Conservation (phyloP, 2,888 invertebrate species). For the Ennomos fuscantarius region DNA sequence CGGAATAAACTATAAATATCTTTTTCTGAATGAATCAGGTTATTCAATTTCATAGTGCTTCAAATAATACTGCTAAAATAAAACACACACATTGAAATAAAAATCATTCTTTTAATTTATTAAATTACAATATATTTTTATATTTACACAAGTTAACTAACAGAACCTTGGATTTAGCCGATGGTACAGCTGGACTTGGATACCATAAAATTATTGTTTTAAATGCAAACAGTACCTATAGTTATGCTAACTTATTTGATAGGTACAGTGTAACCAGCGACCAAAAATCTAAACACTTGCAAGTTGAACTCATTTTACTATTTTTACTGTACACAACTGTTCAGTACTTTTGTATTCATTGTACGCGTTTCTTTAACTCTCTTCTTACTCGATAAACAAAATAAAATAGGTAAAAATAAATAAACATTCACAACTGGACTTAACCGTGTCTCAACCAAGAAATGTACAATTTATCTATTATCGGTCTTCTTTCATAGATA, state of each 20-base stretch:
- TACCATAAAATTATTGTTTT: conserved; percentile 16
- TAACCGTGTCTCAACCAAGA: too few species aligned
- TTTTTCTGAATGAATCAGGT: too few species aligned
- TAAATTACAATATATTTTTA: conserved; percentile 63
- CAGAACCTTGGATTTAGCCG: conserved; percentile 44
- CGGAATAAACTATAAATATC: too few species aligned
- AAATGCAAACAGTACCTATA: conserved; percentile 28
- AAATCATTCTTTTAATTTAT: conserved; percentile 76
- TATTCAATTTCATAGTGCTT: too few species aligned
- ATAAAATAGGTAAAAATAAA: not conserved
- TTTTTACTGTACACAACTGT: conserved; percentile 11
- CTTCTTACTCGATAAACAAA: not conserved
- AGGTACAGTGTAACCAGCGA: conserved; percentile 5
- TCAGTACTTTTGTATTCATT: conserved; percentile 11
- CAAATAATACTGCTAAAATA: conserved; percentile 8
- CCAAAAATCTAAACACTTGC: conserved; percentile 7
- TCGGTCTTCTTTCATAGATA: too few species aligned
- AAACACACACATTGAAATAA: conserved; percentile 56
- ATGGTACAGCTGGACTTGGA: conserved; percentile 35
- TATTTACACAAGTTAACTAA: conserved; percentile 76
- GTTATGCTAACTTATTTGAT: conserved; percentile 1
- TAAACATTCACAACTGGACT: too few species aligned
- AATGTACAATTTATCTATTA: not conserved
- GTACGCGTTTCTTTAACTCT: not conserved
- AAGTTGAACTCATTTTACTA: conserved; percentile 7